Evolutionary conservation across 2,113 vertebrate genomes (phyloP), one percentile per base, ranked within the genome.

Genomic region (Philantomba maxwellii): DNA sequence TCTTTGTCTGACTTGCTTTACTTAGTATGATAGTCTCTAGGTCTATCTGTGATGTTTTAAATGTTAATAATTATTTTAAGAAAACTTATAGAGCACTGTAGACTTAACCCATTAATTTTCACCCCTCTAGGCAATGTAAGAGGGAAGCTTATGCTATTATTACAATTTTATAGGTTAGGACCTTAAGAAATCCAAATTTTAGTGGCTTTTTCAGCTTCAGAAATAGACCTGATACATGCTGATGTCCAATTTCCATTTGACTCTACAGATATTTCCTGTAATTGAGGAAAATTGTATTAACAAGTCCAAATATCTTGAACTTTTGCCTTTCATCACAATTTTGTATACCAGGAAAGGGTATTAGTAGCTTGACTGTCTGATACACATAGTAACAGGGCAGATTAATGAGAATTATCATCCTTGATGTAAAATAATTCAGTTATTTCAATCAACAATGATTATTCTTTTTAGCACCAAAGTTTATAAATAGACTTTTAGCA

Each of bases 281-380:
- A 90, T 7, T 95, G 55, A 86, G 16, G n/a, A 97, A 85, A 92
- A 45, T 73, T 86, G 2, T 70, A 39, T 90, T 80, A 91, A 55
- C 23, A 87, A 80, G 9, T 77, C 39, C 28, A 84, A 87, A 84
- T 92, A 83, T 36, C 39, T 95, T 58, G 14, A 66, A 9, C 43
- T 91, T 91, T 94, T 89, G 21, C 26, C n/a, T 93, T 89, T 84
- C 14, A 78, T 97, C 78, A 64, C 23, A 93, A 83, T 86, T 92
- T 8, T 86, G 43, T 47, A 23, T 77, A 81, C 30, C 19, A 84
- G 58, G 73, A 58, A 92, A 95, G 7, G 8, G 4, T 7, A 26
- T 90, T 70, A 94, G 39, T 85, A 77, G 28, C 17, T 81, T 96
- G 23, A 81, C 28, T 16, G 1, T 53, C 6, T 62, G 78, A 91